Evolutionary conservation across 2,888 invertebrate species (phyloP), one percentile per base, ranked within the genome.

Genomic region (Aphodius sticticus): DNA sequence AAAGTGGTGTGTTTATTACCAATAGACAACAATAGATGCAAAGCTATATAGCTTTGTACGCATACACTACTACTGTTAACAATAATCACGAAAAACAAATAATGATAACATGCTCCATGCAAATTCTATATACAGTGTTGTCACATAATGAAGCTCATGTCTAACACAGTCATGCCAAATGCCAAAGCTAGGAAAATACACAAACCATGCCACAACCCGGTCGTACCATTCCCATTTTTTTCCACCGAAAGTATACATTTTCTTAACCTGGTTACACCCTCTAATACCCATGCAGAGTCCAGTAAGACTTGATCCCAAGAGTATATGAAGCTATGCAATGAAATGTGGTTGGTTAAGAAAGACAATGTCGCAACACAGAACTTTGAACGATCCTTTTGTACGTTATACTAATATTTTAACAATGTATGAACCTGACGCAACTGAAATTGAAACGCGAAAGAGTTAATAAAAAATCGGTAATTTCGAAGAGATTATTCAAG

Each of bases 241-340:
- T 53, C 12, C 53, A n/a, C 53, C 12, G 7, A 53, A 53, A 53
- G 12, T 53, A 53, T 53, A 53, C 12, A 5, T 53, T 53, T 53
- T 53, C 12, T 53, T 7, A 9, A 53, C 12, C 7, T 9, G 53
- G 53, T 53, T 3, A 53, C 53, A 53, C 7, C 53, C 53, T 53
- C 53, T 53, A 53, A 0, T 12, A 53, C 71, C 70, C 80, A 80
- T 80, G 80, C 80, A 80, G 69, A 76, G 53, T 70, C 75, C 35
- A 76, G 70, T 26, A 79, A 82, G 78, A 83, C 81, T 78, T 80
- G 75, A 83, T 84, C 81, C 81, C 76, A 81, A 81, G 77, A 77
- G 76, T 79, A 83, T 86, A 87, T 87, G 87, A 88, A 88, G 88
- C 88, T 87, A 88, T 88, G 88, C 87, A 86, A 87, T 87, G 87